Conservation (phyloP, 2,797 vertebrate genomes). For the Lerista edwardsae region DNA sequence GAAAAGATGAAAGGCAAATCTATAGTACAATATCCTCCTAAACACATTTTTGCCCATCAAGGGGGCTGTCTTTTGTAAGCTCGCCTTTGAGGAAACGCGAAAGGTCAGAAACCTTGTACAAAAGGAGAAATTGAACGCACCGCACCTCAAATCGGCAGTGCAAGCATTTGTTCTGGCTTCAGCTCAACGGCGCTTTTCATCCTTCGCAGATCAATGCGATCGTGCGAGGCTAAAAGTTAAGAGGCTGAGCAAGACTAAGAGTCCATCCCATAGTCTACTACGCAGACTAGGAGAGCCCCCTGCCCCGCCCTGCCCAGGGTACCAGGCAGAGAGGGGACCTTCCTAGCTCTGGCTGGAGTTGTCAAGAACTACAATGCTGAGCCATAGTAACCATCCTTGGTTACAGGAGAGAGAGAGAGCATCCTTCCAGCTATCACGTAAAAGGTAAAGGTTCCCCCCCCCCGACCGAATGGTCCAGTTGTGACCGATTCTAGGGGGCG, state of each 20-base stretch:
- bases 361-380: too few species aligned
- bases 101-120: slow-evolving; percentile 20
- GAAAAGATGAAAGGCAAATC: too few species aligned
- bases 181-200: slow-evolving; percentile 23
- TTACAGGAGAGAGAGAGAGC: too few species aligned
- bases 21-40: neutral
- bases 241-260: slow-evolving; percentile 32
- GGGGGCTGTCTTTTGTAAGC: neutral
- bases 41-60: neutral
- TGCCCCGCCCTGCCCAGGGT: too few species aligned
- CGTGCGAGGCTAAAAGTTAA: neutral
- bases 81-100: neutral
- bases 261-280: too few species aligned
- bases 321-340: too few species aligned
- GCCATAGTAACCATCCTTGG: too few species aligned
- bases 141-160: slow-evolving; percentile 17
- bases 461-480: too few species aligned
- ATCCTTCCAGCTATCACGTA: neutral
- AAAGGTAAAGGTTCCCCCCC: too few species aligned
- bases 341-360: too few species aligned
- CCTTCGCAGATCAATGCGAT: slow-evolving; percentile 30
- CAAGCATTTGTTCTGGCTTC: slow-evolving; percentile 9
- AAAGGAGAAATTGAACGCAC: neutral
- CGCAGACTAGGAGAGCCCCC: too few species aligned
- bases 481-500: too few species aligned